A percentile compares a stretch with the other conserved stretches of the same genome.
These are phyloP conservation scores for Pachypanchax playfairii DNA, from an alignment of 2,113 vertebrate genomes.

Conservation along the genomic window DNA sequence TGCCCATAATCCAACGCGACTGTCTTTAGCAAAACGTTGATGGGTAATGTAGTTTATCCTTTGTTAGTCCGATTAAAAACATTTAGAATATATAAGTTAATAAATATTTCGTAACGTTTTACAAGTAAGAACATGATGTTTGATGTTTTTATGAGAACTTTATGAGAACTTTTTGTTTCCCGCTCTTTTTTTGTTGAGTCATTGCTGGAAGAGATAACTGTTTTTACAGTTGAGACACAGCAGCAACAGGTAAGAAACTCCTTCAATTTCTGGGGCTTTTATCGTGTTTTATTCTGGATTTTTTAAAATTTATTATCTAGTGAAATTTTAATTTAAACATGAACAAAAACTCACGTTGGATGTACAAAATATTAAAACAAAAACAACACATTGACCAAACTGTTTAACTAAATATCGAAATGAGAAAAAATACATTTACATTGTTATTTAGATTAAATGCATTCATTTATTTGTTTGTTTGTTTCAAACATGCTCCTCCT, in stretches of 20 bases:
- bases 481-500: too few relatives aligned
- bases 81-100: neutral
- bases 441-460: neutral
- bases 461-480: neutral
- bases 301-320: too few relatives aligned
- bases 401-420: too few relatives aligned
- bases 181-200: conserved; percentile 73
- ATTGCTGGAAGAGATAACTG: conserved; percentile 54
- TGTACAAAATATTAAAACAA: neutral
- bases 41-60: conserved; percentile 50
- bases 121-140: too few relatives aligned
- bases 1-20: conserved; percentile 33
- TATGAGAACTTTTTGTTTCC: conserved; percentile 16
- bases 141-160: too few relatives aligned
- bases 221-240: conserved; percentile 51
- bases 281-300: too few relatives aligned
- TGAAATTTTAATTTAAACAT: too few relatives aligned
- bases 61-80: too few relatives aligned
- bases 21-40: neutral
- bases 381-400: too few relatives aligned
- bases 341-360: too few relatives aligned
- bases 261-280: too few relatives aligned
- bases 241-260: conserved; percentile 43
- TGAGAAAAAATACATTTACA: neutral
- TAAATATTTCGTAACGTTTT: too few relatives aligned